A percentile compares a stretch with the other conserved stretches of the same genome.
phyloP scores from a whole-genome alignment of 1,140 invertebrate species.

The Anthonomus grandis region DNA sequence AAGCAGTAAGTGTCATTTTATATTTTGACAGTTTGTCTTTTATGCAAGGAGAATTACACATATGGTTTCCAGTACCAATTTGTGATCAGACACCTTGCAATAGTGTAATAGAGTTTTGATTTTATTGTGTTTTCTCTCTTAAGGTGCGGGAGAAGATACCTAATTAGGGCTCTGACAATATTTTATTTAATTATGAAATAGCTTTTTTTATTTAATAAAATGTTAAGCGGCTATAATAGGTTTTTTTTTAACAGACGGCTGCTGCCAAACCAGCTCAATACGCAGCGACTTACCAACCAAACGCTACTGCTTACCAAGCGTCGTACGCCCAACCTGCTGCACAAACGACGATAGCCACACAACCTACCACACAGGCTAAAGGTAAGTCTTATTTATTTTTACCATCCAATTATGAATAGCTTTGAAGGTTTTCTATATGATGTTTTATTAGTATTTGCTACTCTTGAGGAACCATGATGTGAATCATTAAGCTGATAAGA shows the following conservation, averaged over 20 bases:
- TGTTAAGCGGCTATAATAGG: conserved; percentile 5
- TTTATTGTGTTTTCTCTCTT: background rate
- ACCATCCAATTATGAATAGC: too few species aligned
- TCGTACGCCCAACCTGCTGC: conserved; percentile 47
- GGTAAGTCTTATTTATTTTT: conserved; percentile 40
- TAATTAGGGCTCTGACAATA: background rate
- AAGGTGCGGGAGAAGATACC: too few species aligned
- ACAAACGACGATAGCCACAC: conserved; percentile 48
- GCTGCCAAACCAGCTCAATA: conserved; percentile 49
- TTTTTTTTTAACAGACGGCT: conserved; percentile 40
- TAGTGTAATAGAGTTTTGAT: conserved; percentile 3
- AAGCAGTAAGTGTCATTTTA: conserved; percentile 40
- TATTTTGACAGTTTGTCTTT: background rate
- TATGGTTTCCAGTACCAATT: conserved; percentile 8
- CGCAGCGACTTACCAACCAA: conserved; percentile 47
- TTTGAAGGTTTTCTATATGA: background rate
- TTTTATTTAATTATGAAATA: background rate
- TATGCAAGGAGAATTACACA: conserved; percentile 26
- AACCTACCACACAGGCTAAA: conserved; percentile 50
- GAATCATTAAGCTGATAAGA: background rate
- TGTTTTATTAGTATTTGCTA: conserved; percentile 4
- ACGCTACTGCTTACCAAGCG: conserved; percentile 47
- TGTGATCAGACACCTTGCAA: conserved; percentile 31
- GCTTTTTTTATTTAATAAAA: background rate
- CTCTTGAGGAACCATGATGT: conserved; percentile 1